Base-by-base conservation (phyloP, 2,113 vertebrate genomes). In the Marmota flaviventris region DNA sequence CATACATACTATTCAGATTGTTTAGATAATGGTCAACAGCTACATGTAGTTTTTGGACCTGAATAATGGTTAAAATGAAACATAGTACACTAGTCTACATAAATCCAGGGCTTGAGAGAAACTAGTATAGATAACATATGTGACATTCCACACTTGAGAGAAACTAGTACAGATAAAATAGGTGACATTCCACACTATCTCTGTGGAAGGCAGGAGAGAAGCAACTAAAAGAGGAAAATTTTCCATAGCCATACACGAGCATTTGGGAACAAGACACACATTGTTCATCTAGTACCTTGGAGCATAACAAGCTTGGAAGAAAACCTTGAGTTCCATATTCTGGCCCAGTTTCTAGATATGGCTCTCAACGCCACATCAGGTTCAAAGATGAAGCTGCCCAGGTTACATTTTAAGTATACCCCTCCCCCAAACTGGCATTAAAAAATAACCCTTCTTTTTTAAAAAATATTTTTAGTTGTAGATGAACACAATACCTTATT, bases 121-220 rank as follows among this genome's bases (percentile, higher is more conserved):
- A 37, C 81, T 9, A 70, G 24, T 42, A 27, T 14, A 65, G 42
- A 37, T 69, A 61, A 90, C 45, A 39, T 25, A 65, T 34, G 22
- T 22, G 24, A 32, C 79, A 76, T 81, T 75, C 25, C 14, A 90
- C 5, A 39, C 27, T 78, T 67, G 32, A 96, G 90, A 65, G 69
- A 25, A 89, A 37, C 81, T 9, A 70, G 24, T 42, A 27, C 18
- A 65, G 42, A 37, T 69, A 61, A 90, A 45, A 39, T 25, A 65
- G 39, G 22, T 22, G 24, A 32, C 79, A 76, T 81, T 75, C 25
- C 18, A 90, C 5, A 39, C 27, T 78, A 32, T 32, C 45, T 88
- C 65, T 85, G 34, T 92, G 37, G 78, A 96, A 94, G 22, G 24
- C 67, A 82, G 67, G 39, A 84, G 45, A 81, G 58, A 81, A 82